These are phyloP conservation scores for Anarhynchus alexandrinus DNA, from an alignment of 2,113 vertebrate genomes.

Conservation along the genomic window DNA sequence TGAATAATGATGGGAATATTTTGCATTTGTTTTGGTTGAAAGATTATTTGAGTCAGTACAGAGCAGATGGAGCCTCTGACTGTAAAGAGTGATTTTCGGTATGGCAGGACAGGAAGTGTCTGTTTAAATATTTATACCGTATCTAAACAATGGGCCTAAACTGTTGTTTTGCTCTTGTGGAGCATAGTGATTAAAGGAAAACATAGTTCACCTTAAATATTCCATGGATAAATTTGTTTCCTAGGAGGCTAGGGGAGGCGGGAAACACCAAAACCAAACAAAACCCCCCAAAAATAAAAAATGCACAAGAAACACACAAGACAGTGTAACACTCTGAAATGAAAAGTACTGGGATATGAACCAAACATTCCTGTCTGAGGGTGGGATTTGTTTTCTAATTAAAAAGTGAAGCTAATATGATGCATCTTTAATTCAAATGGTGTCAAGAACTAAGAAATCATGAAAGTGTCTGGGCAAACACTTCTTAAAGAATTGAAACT, in stretches of 20 bases:
- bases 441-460: neutral
- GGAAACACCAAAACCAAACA: neutral
- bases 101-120: neutral
- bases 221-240: neutral
- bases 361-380: neutral
- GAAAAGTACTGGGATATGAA: neutral
- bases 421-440: neutral
- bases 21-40: slow-evolving; percentile 4
- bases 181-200: neutral
- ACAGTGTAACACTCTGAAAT: neutral
- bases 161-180: neutral
- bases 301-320: accelerated
- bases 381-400: neutral
- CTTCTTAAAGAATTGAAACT: neutral
- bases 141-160: neutral
- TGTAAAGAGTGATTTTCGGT: neutral
- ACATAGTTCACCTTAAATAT: neutral
- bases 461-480: neutral
- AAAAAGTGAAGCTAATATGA: neutral
- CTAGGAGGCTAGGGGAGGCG: neutral
- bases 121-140: neutral
- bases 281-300: neutral
- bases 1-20: neutral
- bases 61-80: neutral
- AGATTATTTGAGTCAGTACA: neutral